Evolutionary conservation across 2,888 invertebrate species (phyloP).

Genomic region (Ochlodes sylvanus): DNA sequence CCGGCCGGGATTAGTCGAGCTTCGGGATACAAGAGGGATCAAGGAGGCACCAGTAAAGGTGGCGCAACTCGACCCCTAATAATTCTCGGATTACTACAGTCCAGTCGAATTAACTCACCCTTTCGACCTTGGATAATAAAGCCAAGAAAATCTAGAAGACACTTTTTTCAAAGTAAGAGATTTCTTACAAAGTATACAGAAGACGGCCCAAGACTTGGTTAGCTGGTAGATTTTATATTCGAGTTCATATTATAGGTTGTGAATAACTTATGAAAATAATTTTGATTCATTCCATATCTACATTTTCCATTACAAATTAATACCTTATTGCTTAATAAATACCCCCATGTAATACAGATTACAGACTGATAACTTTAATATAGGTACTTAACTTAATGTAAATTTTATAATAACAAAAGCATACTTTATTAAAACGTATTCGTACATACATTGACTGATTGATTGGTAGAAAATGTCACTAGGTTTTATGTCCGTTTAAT

Average conservation of each 20-base stretch:
- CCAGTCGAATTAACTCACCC: conserved; percentile 9
- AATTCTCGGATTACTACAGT: conserved; percentile 23
- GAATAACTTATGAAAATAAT: no score
- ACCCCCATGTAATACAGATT: no score
- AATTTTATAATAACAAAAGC: no score
- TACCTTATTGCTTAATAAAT: no score
- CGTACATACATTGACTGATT: no score
- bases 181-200: not conserved
- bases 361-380: no score
- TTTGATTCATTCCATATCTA: no score
- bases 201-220: not conserved
- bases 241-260: not conserved
- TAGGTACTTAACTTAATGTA: no score
- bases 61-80: conserved; percentile 4
- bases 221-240: not conserved
- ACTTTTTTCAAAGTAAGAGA: not conserved
- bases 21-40: conserved; percentile 29
- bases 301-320: no score
- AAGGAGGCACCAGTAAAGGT: conserved; percentile 16
- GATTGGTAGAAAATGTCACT: no score
- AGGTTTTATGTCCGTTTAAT: no score
- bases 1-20: conserved; percentile 26
- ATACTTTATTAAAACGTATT: no score
- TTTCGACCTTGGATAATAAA: conserved; percentile 7
- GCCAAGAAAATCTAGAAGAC: not conserved